Evolutionary conservation across 2,888 invertebrate genomes (phyloP).

Genomic region (Tetragonisca angustula): DNA sequence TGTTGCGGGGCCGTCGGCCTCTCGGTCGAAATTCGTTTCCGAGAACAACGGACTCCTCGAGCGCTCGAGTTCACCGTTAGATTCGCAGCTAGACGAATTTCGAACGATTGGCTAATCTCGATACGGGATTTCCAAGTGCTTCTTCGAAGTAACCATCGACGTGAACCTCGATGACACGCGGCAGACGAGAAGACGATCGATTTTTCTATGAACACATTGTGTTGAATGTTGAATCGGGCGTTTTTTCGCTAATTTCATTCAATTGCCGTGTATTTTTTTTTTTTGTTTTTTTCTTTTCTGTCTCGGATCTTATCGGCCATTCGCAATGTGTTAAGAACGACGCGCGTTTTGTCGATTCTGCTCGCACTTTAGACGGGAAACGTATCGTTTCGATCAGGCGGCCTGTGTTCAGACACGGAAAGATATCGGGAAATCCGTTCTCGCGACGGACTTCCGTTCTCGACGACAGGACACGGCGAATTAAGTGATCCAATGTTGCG

Average conservation of each 20-base stretch:
- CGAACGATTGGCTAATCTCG: neutral
- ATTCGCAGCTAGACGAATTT: neutral
- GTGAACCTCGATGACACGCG: too few species aligned
- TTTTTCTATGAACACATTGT: too few species aligned
- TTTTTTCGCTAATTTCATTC: too few species aligned
- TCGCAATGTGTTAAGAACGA: neutral
- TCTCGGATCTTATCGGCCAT: too few species aligned
- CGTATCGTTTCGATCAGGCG: neutral
- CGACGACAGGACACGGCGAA: constrained; percentile 12
- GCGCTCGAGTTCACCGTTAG: neutral
- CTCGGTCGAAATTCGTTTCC: constrained; percentile 3
- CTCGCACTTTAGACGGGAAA: neutral
- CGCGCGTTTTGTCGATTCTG: neutral
- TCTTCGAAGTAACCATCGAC: neutral
- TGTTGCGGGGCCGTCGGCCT: constrained; percentile 1
- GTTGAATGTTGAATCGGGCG: too few species aligned
- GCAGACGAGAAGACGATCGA: too few species aligned
- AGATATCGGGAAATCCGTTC: neutral
- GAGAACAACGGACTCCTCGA: neutral
- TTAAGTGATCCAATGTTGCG: constrained; percentile 12
- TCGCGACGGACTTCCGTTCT: neutral
- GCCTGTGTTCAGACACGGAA: neutral
- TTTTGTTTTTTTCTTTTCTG: too few species aligned
- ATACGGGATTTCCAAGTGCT: neutral
- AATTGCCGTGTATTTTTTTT: too few species aligned